Conservation (phyloP, 2,797 vertebrate genomes). For the Tapirus indicus region DNA sequence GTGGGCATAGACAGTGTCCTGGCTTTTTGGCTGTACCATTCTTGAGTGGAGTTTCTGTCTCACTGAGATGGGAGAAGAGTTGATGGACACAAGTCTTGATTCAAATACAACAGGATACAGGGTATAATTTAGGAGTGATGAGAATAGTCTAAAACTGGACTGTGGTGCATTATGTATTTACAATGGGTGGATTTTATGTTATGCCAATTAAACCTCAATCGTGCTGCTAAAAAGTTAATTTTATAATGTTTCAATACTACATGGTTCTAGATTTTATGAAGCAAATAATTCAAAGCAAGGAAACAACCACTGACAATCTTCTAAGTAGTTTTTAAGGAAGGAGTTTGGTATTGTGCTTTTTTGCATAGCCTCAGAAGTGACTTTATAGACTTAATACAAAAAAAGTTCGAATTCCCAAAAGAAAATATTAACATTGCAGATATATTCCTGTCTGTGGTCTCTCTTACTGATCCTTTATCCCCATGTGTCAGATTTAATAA, state of each 20-base stretch:
- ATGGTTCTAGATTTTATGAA: neutral
- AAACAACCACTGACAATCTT: neutral
- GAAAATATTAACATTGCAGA: neutral
- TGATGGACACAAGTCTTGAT: neutral
- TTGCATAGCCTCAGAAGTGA: neutral
- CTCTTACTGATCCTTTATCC: constrained; percentile 13
- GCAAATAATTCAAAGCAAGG: neutral
- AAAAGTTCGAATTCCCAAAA: neutral
- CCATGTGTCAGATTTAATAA: neutral
- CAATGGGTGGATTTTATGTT: neutral
- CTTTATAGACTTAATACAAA: constrained; percentile 10
- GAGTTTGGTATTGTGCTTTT: neutral
- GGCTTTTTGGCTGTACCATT: neutral
- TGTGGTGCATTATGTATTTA: neutral
- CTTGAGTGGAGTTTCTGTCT: neutral
- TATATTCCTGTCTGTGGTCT: neutral
- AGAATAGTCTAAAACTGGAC: neutral
- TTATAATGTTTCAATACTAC: neutral
- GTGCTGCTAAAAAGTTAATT: neutral
- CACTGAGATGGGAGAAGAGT: neutral
- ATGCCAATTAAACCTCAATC: neutral
- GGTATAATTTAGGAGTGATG: neutral
- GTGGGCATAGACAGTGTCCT: too few relatives aligned
- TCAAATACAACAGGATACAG: neutral
- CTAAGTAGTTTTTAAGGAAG: neutral